Conservation (phyloP, 2,888 invertebrate species). For the Steromphala cineraria region DNA sequence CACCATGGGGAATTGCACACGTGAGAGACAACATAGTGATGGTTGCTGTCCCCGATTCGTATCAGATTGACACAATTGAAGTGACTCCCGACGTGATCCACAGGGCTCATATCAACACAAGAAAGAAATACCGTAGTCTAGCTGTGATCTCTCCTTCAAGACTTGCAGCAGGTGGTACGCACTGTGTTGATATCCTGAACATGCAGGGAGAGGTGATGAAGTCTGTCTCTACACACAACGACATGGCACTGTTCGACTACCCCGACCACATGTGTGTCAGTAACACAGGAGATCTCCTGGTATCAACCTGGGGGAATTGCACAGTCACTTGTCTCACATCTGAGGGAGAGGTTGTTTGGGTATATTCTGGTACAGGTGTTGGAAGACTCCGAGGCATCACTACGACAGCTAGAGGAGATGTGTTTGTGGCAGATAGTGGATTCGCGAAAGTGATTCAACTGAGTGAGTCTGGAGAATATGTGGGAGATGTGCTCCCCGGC, state of each 20-base stretch:
- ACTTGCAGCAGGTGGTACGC: background rate
- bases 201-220: background rate
- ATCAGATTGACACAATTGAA: background rate
- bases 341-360: background rate
- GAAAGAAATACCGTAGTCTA: background rate
- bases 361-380: background rate
- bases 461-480: too few relatives aligned
- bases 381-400: background rate
- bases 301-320: background rate
- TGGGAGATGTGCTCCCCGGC: too few relatives aligned
- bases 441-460: too few relatives aligned
- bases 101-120: background rate
- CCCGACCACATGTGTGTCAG: background rate
- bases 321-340: background rate
- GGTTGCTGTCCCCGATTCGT: too few relatives aligned
- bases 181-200: background rate
- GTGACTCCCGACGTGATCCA: background rate
- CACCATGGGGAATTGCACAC: background rate
- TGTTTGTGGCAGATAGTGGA: too few relatives aligned
- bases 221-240: background rate
- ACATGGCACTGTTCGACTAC: background rate
- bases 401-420: background rate
- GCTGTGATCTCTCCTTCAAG: background rate
- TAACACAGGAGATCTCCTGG: background rate
- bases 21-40: background rate